Conservation (phyloP, 2,113 vertebrate species). For the Sminthopsis crassicaudata region DNA sequence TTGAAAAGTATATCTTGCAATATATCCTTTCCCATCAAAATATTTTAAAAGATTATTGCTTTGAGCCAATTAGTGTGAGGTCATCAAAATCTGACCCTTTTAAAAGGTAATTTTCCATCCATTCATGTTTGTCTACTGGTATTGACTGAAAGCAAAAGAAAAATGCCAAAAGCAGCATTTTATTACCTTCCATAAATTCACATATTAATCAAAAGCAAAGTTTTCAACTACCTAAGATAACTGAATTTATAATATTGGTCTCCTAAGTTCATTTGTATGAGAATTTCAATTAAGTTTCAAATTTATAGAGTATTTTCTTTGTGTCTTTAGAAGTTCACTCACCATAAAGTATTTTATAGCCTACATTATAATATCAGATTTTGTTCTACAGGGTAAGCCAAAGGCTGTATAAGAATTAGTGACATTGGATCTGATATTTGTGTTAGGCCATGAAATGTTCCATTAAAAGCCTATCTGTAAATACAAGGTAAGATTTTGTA, state of each 20-base stretch:
- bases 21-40: conserved; percentile 47
- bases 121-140: conserved; percentile 66
- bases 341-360: conserved; percentile 78
- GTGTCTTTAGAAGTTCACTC: conserved; percentile 81
- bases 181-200: conserved; percentile 56
- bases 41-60: conserved; percentile 53
- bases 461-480: conserved; percentile 81
- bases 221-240: conserved; percentile 76
- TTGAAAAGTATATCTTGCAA: conserved; percentile 74
- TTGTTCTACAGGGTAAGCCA: conserved; percentile 82
- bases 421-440: conserved; percentile 80
- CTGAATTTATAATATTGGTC: conserved; percentile 69
- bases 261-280: conserved; percentile 69
- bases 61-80: conserved; percentile 68
- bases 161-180: conserved; percentile 47
- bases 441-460: conserved; percentile 80
- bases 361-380: conserved; percentile 79
- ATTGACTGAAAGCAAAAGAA: conserved; percentile 70
- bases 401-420: conserved; percentile 81
- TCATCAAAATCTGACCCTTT: conserved; percentile 68
- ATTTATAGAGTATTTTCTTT: conserved; percentile 79
- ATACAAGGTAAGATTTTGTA: conserved; percentile 77
- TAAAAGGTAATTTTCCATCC: conserved; percentile 63
- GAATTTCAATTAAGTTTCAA: conserved; percentile 79
- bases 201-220: conserved; percentile 63